Base-by-base conservation (phyloP, 2,888 invertebrate genomes). In the Pristionchus fissidentatus region DNA sequence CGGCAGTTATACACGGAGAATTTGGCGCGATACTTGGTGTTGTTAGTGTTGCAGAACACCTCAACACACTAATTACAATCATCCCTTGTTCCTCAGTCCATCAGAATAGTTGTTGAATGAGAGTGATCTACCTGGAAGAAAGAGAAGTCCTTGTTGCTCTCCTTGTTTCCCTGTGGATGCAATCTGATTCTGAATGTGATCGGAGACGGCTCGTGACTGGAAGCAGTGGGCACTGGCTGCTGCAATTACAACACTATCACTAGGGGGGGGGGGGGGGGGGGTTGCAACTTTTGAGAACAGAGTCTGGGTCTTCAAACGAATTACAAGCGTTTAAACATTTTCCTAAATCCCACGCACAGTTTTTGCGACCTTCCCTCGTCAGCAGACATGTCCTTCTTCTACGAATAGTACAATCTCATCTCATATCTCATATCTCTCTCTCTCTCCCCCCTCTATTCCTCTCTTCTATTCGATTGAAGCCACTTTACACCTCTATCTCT, bases 151-250 rank as follows among this genome's bases (percentile, higher is more conserved):
- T 92, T 91, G 84, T 92, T 92, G 19, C 91, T 91, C 66, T 92
- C 92, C 83, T 92, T 92, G 85, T 92, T 92, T 5, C 92, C 92
- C 84, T 92, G 92, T 4, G 92, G 92, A 86, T 92, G 92, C 8
- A 92, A 86, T 13, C 92, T 87, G 26, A 92, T 91, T 29, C 91
- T 87, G 86, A 92, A 92, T 8, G 86, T 85, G 80, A 90, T 84
- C 5, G 85, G 85, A 62, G 55, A 82, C 15, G 55, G n/a, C 52
- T 84, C 85, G 49, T 79, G 38, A 22, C 41, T 15, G 55, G 80
- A 41, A 8, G 81, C 55, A 43, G 57, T 62, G n/a, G 73, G 52
- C 13, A 60, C 13, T n/a, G 77, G 55, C 35, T 49, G 52, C 43
- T 62, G 26, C 19, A 62, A 32, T 32, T 32, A 35, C 35, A 66